Conservation (phyloP, 2,113 vertebrate genomes). For the Prunella fulvescens region DNA sequence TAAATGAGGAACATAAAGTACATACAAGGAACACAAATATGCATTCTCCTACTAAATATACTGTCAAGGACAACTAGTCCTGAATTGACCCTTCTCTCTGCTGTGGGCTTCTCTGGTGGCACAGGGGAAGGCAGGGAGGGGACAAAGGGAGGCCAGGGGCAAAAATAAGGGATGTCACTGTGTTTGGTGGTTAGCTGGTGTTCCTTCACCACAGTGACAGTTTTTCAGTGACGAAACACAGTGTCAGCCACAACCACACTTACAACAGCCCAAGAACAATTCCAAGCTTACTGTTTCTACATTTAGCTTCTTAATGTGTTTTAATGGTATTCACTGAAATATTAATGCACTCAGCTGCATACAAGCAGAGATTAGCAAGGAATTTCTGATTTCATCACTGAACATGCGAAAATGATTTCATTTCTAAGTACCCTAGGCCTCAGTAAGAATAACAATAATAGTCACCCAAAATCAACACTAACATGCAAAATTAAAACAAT, state of each 20-base stretch:
- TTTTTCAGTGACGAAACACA: not conserved
- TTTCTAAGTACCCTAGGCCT: not conserved
- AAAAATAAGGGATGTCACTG: not conserved
- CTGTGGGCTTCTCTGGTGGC: not conserved
- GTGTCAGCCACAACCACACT: not conserved
- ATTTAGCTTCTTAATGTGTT: not conserved
- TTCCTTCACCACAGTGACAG: not conserved
- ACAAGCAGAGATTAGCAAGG: not conserved
- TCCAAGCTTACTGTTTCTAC: not conserved
- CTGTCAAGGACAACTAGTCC: not conserved
- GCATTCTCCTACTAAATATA: not conserved
- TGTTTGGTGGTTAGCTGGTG: not conserved
- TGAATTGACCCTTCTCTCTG: not conserved
- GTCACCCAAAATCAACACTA: not conserved
- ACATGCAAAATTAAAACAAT: not conserved
- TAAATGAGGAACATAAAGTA: not conserved
- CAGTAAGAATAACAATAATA: not conserved
- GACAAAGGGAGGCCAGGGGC: not conserved
- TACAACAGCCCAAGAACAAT: not conserved
- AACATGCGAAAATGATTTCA: not conserved
- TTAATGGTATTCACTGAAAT: not conserved
- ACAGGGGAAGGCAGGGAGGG: not conserved
- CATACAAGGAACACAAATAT: accelerated
- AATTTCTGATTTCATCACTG: not conserved
- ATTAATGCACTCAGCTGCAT: not conserved